phyloP scores from a whole-genome alignment of 2,113 vertebrate species.

The Anhinga anhinga region DNA sequence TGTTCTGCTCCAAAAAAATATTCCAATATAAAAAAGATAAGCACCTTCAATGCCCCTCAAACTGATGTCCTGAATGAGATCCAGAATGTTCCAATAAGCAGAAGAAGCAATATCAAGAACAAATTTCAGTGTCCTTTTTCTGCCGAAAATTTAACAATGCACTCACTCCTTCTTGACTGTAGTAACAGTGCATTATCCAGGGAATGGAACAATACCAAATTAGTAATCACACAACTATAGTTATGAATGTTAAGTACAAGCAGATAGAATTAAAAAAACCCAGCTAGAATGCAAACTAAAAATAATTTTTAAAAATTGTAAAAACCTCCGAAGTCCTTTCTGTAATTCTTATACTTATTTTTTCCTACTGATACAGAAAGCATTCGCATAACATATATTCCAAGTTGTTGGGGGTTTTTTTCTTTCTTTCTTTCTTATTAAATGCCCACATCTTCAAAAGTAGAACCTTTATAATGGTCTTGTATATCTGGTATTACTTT shows the following conservation, averaged over 20 bases:
- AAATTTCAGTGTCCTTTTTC: background rate
- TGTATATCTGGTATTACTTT: background rate
- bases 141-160: background rate
- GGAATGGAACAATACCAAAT: background rate
- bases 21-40: background rate
- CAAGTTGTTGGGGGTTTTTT: background rate
- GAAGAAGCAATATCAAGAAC: background rate
- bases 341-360: background rate
- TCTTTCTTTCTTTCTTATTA: background rate
- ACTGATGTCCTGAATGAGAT: background rate
- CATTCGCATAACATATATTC: background rate
- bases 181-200: background rate
- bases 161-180: background rate
- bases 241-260: background rate
- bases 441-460: background rate
- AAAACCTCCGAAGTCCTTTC: background rate
- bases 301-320: background rate
- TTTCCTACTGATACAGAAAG: background rate
- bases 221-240: background rate
- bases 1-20: background rate
- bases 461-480: background rate
- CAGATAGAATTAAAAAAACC: background rate
- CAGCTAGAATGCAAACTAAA: background rate
- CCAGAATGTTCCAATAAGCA: background rate
- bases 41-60: background rate